phyloP scores from a whole-genome alignment of 2,888 invertebrate species.

The Esperia sulphurella region DNA sequence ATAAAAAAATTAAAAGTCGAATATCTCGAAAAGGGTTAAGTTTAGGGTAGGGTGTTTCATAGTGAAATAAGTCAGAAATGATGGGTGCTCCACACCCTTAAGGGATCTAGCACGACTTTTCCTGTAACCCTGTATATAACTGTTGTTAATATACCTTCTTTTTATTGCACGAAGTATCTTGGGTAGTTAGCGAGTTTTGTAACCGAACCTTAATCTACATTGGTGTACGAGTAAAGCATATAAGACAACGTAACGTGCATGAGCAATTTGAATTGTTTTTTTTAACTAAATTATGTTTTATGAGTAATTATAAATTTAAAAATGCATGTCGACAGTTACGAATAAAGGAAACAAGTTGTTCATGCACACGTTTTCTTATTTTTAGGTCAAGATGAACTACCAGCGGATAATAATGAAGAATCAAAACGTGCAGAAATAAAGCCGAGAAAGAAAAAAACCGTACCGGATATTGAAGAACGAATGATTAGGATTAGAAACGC shows the following conservation, averaged over 20 bases:
- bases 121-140: too few species aligned
- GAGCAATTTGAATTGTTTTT: constrained; percentile 6
- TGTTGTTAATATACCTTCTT: too few species aligned
- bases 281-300: not conserved
- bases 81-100: too few species aligned
- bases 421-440: constrained; percentile 15
- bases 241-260: constrained; percentile 26
- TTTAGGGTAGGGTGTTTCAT: too few species aligned
- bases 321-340: constrained; percentile 16
- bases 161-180: too few species aligned
- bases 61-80: too few species aligned
- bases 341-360: constrained; percentile 21
- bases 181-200: too few species aligned
- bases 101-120: too few species aligned
- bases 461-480: constrained; percentile 32
- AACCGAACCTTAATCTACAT: too few species aligned
- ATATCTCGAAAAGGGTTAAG: too few species aligned
- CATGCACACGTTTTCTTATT: constrained; percentile 55
- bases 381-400: constrained; percentile 55
- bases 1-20: too few species aligned
- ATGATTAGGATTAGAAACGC: constrained; percentile 48
- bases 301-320: not conserved
- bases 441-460: constrained; percentile 26
- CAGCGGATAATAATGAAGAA: constrained; percentile 15
- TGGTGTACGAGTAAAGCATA: too few species aligned